A percentile compares a stretch with the other conserved stretches of the same genome.
These are phyloP conservation scores for Eulemur mongoz DNA, from an alignment of 2,797 vertebrate genomes.

Conservation along the genomic window DNA sequence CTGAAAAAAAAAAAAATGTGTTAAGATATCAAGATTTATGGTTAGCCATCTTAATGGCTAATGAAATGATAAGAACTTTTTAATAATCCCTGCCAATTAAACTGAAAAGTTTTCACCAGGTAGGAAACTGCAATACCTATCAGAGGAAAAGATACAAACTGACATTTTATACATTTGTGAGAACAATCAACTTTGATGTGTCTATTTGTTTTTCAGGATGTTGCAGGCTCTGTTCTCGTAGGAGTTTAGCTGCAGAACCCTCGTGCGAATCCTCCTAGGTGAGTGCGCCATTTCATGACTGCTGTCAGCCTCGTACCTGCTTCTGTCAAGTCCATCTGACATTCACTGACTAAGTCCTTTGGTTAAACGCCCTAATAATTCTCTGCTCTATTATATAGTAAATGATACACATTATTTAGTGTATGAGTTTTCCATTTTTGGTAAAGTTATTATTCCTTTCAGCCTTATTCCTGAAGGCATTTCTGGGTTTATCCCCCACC, in stretches of 20 bases:
- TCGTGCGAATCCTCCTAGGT: not conserved
- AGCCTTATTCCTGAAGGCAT: not conserved
- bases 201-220: slow-evolving; percentile 34
- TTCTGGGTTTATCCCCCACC: not conserved
- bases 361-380: slow-evolving; percentile 14
- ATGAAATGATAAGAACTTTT: slow-evolving; percentile 36
- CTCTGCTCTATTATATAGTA: not conserved
- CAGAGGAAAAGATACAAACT: not conserved
- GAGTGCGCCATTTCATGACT: not conserved
- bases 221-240: not conserved
- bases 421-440: not conserved
- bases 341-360: not conserved
- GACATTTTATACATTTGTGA: not conserved
- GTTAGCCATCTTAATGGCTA: slow-evolving; percentile 48
- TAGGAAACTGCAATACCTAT: not conserved
- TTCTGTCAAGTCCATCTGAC: not conserved
- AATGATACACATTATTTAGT: not conserved
- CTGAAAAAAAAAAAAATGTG: not conserved
- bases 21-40: slow-evolving; percentile 1
- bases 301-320: not conserved
- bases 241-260: not conserved
- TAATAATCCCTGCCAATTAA: not conserved
- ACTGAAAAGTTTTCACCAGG: not conserved
- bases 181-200: not conserved
- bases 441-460: not conserved